Evolutionary conservation across 2,888 invertebrate genomes (phyloP), one percentile per base, ranked within the genome.

Genomic region (Sesia bembeciformis): DNA sequence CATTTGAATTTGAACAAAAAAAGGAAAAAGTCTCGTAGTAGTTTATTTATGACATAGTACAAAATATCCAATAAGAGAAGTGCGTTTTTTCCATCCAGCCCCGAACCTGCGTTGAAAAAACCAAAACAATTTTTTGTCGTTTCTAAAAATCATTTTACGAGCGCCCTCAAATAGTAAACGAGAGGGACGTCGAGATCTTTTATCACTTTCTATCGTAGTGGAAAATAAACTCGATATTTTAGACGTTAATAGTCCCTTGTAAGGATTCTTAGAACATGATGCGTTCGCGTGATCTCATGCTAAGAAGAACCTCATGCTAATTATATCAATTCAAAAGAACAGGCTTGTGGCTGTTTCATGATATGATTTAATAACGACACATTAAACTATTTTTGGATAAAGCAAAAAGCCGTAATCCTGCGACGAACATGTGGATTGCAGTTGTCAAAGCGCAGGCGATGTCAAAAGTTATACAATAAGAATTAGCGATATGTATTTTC

Each of bases 41-140:
- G 79, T 80, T 81, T 83, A 83, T 85, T 84, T 84, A 84, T 76
- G 80, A 76, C 77, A 70, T 76, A 78, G 77, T 80, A 81, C 76
- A 75, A 75, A 77, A 76, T 77, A 66, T 78, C 81, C 70, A 81
- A 83, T 77, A 81, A 80, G 77, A 80, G 68, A 72, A 74, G 66
- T 65, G 61, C 65, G 60, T 58, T 60, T 79, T 80, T 75, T 72
- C 59, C 57, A 60, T 53, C 59, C 57, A 61, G 61, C 66, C 66
- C 63, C 68, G 67, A 66, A 65, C 70, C 71, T 64, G 63, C 63
- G 64, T 68, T 67, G 81, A 85, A 86, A 81, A 88, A 85, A 87
- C 76, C 84, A 84, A 84, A 88, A 88, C 86, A 87, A 77, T 76
- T 85, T 88, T 86, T 82, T 84, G 81, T 84, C 62, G 67, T 71